These are phyloP conservation scores for Otolemur crassicaudatus DNA, from an alignment of 2,797 vertebrate species.

Conservation along the genomic window DNA sequence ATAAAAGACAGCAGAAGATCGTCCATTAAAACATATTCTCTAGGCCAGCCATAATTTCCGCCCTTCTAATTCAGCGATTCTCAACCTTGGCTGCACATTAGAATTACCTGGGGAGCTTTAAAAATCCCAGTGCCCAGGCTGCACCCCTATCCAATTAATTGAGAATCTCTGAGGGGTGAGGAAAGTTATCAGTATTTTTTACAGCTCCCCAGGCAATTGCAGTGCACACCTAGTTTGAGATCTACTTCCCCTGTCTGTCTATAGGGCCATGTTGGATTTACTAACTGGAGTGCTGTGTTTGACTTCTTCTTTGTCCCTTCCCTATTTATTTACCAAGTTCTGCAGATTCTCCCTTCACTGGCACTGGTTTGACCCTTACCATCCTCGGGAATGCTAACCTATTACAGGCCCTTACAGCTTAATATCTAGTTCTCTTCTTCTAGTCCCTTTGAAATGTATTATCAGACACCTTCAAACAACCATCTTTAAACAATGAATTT, in stretches of 20 bases:
- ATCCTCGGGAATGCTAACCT: background rate
- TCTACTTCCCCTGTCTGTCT: background rate
- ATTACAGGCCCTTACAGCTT: background rate
- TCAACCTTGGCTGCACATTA: constrained; percentile 47
- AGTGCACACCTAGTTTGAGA: background rate
- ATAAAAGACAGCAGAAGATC: constrained; percentile 19
- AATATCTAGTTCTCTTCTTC: constrained; percentile 33
- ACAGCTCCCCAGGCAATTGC: constrained; percentile 24
- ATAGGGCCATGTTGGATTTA: constrained; percentile 19
- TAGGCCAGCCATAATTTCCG: background rate
- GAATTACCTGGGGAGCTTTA: constrained; percentile 60
- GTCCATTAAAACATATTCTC: constrained; percentile 51
- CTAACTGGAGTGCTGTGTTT: constrained; percentile 47
- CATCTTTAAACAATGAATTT: background rate
- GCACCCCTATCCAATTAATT: constrained; percentile 44
- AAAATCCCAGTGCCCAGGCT: background rate
- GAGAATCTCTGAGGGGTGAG: background rate
- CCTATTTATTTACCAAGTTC: background rate
- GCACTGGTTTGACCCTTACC: constrained; percentile 17
- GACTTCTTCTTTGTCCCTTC: background rate
- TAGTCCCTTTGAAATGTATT: background rate
- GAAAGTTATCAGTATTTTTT: constrained; percentile 50
- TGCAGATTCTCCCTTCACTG: background rate
- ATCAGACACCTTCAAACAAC: constrained; percentile 3
- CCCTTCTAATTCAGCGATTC: constrained; percentile 51